These are phyloP conservation scores for Drosophila parthenogenetica DNA, from an alignment of 2,888 invertebrate genomes.

Conservation along the genomic window DNA sequence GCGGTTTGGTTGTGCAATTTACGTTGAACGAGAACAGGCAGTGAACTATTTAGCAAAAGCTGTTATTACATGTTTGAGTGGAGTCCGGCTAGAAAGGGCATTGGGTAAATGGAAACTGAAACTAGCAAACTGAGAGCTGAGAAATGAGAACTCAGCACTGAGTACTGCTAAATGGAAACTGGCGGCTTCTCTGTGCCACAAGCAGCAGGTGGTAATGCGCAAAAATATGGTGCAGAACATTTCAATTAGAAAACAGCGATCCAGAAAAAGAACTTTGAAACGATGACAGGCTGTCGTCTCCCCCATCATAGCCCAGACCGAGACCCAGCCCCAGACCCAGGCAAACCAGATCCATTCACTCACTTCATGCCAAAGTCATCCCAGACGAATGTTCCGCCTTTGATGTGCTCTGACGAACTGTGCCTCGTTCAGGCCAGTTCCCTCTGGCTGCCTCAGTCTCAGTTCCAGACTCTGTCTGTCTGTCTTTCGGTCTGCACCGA, in stretches of 20 bases:
- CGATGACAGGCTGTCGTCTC: conserved; percentile 69
- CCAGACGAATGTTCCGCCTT: conserved; percentile 67
- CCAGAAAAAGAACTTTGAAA: conserved; percentile 57
- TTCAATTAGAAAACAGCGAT: conserved; percentile 71
- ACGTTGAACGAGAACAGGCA: conserved; percentile 27
- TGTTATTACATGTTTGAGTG: conserved; percentile 31
- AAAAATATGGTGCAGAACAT: conserved; percentile 78
- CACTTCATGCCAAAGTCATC: conserved; percentile 22
- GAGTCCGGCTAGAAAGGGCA: conserved; percentile 31
- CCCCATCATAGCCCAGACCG: conserved; percentile 48
- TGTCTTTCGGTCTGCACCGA: not conserved
- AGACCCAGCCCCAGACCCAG: conserved; percentile 15
- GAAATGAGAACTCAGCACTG: not conserved
- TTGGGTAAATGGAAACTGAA: conserved; percentile 8
- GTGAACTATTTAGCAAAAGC: conserved; percentile 50
- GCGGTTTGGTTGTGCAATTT: conserved; percentile 63
- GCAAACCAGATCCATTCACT: conserved; percentile 12
- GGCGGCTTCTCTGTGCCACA: conserved; percentile 43
- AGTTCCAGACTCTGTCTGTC: conserved; percentile 8
- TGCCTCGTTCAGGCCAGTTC: conserved; percentile 32
- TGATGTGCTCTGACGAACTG: conserved; percentile 74
- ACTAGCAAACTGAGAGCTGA: conserved; percentile 7
- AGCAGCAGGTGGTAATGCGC: conserved; percentile 78
- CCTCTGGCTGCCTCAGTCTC: conserved; percentile 32
- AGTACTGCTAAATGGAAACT: conserved; percentile 20